Evolutionary conservation across 2,888 invertebrate genomes (phyloP).

Genomic region (Anticlea derivata): DNA sequence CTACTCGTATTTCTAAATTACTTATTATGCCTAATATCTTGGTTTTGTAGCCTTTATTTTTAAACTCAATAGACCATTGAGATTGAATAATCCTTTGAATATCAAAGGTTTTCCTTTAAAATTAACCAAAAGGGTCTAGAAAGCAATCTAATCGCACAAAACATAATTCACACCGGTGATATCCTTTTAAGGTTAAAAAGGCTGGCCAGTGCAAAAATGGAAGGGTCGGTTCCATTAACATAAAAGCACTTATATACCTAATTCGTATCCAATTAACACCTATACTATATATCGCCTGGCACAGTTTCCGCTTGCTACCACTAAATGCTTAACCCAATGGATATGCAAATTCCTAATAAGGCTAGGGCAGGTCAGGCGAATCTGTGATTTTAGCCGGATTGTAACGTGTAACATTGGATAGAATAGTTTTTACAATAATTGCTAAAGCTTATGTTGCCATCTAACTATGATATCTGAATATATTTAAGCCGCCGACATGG

Average conservation of each 20-base stretch:
- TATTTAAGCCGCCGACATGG: too few relatives aligned
- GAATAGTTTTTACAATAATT: background rate
- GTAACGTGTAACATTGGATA: background rate
- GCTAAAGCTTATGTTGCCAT: background rate
- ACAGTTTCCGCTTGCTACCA: slow-evolving; percentile 17
- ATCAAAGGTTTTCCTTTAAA: slow-evolving; percentile 4
- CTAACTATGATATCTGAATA: too few relatives aligned
- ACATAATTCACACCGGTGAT: slow-evolving; percentile 12
- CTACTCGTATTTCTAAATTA: too few relatives aligned
- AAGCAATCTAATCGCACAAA: slow-evolving; percentile 16
- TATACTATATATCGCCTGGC: slow-evolving; percentile 13
- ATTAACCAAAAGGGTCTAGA: slow-evolving; percentile 7
- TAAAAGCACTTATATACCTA: slow-evolving; percentile 23
- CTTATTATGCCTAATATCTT: too few relatives aligned
- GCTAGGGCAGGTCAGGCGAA: slow-evolving; percentile 13
- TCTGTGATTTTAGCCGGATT: slow-evolving; percentile 5
- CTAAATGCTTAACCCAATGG: slow-evolving; percentile 15
- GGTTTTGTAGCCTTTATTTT: background rate
- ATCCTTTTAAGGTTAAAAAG: slow-evolving; percentile 15
- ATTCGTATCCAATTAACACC: slow-evolving; percentile 24
- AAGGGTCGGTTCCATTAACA: slow-evolving; percentile 17
- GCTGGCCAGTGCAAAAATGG: slow-evolving; percentile 19
- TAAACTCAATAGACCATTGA: background rate
- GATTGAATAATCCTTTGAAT: background rate
- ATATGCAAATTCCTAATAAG: slow-evolving; percentile 21